These are phyloP conservation scores for Entelurus aequoreus DNA, from an alignment of 2,113 vertebrate genomes.

Conservation along the genomic window DNA sequence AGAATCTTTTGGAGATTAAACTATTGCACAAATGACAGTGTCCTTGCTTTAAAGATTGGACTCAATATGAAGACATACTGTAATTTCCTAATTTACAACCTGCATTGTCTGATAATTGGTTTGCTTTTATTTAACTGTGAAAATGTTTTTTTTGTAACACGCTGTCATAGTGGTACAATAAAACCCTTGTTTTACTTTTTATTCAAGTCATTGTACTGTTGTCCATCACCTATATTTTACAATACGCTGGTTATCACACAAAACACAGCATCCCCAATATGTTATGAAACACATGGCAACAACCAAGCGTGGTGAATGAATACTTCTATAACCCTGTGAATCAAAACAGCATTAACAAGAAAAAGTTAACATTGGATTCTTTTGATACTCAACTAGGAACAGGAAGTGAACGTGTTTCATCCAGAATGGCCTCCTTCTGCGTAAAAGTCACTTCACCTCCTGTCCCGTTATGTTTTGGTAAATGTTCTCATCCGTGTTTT, in stretches of 20 bases:
- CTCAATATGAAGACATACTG: conserved; percentile 16
- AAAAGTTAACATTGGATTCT: no score
- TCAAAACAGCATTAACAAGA: no score
- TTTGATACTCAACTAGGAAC: no score
- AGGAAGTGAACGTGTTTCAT: no score
- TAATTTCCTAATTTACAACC: conserved; percentile 26
- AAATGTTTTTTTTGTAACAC: conserved; percentile 59
- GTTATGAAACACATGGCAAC: no score
- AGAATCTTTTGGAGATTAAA: conserved; percentile 30
- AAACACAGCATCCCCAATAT: no score
- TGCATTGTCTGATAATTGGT: conserved; percentile 45
- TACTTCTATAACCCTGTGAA: no score
- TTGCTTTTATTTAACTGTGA: conserved; percentile 65
- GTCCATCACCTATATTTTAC: neutral
- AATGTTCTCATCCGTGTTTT: no score
- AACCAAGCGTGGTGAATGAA: no score
- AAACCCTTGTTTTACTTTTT: conserved; percentile 54
- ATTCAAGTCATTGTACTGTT: conserved; percentile 1
- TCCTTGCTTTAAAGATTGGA: conserved; percentile 11
- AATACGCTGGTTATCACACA: neutral
- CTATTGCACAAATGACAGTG: neutral
- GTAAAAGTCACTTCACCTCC: no score
- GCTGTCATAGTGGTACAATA: conserved; percentile 52
- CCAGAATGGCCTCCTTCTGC: no score
- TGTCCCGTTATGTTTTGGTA: no score